Base-by-base conservation (phyloP, 2,888 invertebrate genomes). In the Chrysodeixis includens region DNA sequence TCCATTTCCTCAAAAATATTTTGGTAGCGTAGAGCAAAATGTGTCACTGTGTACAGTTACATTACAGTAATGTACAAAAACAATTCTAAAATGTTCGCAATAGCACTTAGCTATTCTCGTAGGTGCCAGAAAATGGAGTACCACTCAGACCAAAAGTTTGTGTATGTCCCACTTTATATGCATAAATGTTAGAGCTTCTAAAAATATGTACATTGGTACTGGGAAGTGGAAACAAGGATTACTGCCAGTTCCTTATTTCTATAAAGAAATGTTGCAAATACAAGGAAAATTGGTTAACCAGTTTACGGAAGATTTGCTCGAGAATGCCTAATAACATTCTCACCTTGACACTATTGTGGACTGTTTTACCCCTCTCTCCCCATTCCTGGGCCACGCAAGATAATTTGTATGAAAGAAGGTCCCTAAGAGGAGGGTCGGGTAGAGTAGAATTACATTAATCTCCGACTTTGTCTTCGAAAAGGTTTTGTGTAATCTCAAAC, bases 381-480 rank as follows among this genome's bases (percentile, higher is more conserved):
- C 40, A 49, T 49, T 49, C 20, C 46, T 49, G 46, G 3, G 46
- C 46, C 3, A 3, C 20, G 46, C 9, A 49, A 18, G 46, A 49
- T 49, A 49, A 49, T 49, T 20, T 49, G 46, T 49, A 49, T 49
- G 18, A 20, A 49, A 18, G 18, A 46, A 46, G 46, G 10, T 10
- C 18, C 18, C 46, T 46, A 18, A 49, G 46, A 49, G 46, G 20
- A 49, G 20, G 46, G 46, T 49, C 20, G 59, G 58, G 54, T 53
- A 52, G 53, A 0, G 14, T 18, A 54, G 40, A 56, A 32, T 74
- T 52, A 57, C 62, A 52, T 20, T 62, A 74, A 69, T 62, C 55
- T 56, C 53, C 12, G 46, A 62, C 52, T 56, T 71, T n/a, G 18
- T 64, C 65, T 76, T 76, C 49, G 18, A 18, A 65, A 69, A 71